These are phyloP conservation scores for Philaethria dido DNA, from an alignment of 2,888 invertebrate genomes.

Conservation along the genomic window DNA sequence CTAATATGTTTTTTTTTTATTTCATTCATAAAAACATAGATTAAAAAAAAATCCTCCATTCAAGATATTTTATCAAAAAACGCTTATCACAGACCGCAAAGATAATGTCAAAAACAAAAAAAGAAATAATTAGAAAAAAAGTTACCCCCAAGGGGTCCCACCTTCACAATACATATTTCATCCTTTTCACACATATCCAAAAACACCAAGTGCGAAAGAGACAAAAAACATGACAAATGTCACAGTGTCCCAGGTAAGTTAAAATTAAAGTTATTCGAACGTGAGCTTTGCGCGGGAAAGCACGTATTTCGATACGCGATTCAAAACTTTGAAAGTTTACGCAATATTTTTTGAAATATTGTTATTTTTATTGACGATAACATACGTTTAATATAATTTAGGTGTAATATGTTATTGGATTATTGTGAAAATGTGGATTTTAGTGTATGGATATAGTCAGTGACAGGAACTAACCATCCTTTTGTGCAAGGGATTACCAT, in stretches of 20 bases:
- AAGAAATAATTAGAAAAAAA: conserved; percentile 49
- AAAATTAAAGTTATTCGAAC: conserved; percentile 73
- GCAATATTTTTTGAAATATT: conserved; percentile 48
- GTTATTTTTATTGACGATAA: conserved; percentile 31
- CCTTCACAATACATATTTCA: conserved; percentile 62
- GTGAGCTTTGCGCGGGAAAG: conserved; percentile 79
- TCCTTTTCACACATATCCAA: conserved; percentile 49
- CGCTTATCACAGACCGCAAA: conserved; percentile 59
- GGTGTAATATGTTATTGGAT: conserved; percentile 40
- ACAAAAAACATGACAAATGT: conserved; percentile 63
- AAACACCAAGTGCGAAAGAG: conserved; percentile 51
- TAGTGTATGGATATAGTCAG: conserved; percentile 60
- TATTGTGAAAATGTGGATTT: conserved; percentile 55
- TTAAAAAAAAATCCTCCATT: conserved; percentile 27
- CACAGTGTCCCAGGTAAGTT: conserved; percentile 72
- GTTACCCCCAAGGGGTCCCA: conserved; percentile 66
- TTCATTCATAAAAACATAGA: conserved; percentile 6
- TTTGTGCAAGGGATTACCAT: conserved; percentile 70
- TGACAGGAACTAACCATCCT: conserved; percentile 53
- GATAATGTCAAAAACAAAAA: conserved; percentile 76
- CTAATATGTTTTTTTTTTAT: no score
- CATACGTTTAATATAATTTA: conserved; percentile 9
- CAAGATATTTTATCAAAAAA: conserved; percentile 61
- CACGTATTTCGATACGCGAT: conserved; percentile 65
- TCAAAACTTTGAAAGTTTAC: conserved; percentile 42